Evolutionary conservation across 2,888 invertebrate species (phyloP).

Genomic region (Trichopria drosophilae): DNA sequence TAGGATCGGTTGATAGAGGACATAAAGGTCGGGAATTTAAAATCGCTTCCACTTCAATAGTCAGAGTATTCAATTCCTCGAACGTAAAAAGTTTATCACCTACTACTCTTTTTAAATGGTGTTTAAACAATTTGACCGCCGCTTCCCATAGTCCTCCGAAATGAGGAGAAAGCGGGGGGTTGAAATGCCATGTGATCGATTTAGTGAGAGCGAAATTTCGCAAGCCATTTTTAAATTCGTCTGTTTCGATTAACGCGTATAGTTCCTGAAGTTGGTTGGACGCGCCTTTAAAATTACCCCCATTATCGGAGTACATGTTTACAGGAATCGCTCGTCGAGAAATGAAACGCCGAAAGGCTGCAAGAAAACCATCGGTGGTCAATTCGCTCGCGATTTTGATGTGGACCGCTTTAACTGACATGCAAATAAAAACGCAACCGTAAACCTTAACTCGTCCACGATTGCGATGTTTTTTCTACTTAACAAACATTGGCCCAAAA

Average conservation of each 20-base stretch:
- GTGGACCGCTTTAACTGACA: constrained; percentile 34
- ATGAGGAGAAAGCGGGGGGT: constrained; percentile 35
- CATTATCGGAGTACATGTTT: constrained; percentile 26
- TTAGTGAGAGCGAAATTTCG: neutral
- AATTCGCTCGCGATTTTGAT: constrained; percentile 33
- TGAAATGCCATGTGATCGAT: constrained; percentile 37
- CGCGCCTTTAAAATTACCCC: constrained; percentile 30
- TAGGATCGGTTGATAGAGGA: constrained; percentile 31
- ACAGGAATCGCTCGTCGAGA: constrained; percentile 28
- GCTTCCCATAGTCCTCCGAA: constrained; percentile 46
- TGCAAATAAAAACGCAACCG: constrained; percentile 37
- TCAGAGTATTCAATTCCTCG: constrained; percentile 28
- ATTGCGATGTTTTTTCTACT: neutral
- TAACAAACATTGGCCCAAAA: too few relatives aligned
- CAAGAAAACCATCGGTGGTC: constrained; percentile 32
- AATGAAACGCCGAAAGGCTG: constrained; percentile 32
- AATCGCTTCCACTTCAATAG: constrained; percentile 31
- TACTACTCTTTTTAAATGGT: constrained; percentile 37
- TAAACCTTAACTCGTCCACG: too few relatives aligned
- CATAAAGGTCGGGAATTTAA: constrained; percentile 36
- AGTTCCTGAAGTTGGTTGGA: constrained; percentile 27
- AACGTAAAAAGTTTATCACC: constrained; percentile 32
- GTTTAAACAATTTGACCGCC: constrained; percentile 42
- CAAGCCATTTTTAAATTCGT: constrained; percentile 5
- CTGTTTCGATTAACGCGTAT: constrained; percentile 12